Conservation (phyloP, 2,888 invertebrate species). For the Carabus problematicus region DNA sequence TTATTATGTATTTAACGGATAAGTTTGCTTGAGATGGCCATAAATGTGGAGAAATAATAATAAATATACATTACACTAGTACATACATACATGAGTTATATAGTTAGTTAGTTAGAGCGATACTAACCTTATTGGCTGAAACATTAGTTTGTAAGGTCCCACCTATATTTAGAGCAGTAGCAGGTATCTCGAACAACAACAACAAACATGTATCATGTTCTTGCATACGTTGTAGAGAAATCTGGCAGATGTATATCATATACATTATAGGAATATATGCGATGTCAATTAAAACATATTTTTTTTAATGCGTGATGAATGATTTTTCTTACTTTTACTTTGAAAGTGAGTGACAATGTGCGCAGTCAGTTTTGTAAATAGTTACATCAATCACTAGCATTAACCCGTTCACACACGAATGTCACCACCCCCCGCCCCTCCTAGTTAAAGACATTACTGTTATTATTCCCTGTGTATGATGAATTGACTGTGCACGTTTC, state of each 20-base stretch:
- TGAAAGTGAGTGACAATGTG: constrained; percentile 22
- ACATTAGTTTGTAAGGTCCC: constrained; percentile 30
- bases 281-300: constrained; percentile 39
- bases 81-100: constrained; percentile 25
- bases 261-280: constrained; percentile 3
- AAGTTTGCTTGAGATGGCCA: constrained; percentile 39
- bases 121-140: constrained; percentile 41
- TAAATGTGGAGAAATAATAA: constrained; percentile 37
- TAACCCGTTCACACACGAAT: constrained; percentile 1
- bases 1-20: constrained; percentile 1
- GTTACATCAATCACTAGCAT: constrained; percentile 2
- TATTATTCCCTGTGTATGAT: neutral
- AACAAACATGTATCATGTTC: neutral
- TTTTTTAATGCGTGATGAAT: constrained; percentile 29
- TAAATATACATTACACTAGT: constrained; percentile 6
- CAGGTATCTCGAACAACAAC: neutral
- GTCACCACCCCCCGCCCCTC: no score
- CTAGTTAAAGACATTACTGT: neutral
- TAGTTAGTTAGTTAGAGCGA: constrained; percentile 32
- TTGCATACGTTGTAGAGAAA: constrained; percentile 22
- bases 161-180: constrained; percentile 41
- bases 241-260: neutral
- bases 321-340: constrained; percentile 30
- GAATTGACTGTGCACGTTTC: constrained; percentile 35
- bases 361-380: constrained; percentile 29